phyloP scores from a whole-genome alignment of 2,113 vertebrate genomes.

The Nettapus auritus region DNA sequence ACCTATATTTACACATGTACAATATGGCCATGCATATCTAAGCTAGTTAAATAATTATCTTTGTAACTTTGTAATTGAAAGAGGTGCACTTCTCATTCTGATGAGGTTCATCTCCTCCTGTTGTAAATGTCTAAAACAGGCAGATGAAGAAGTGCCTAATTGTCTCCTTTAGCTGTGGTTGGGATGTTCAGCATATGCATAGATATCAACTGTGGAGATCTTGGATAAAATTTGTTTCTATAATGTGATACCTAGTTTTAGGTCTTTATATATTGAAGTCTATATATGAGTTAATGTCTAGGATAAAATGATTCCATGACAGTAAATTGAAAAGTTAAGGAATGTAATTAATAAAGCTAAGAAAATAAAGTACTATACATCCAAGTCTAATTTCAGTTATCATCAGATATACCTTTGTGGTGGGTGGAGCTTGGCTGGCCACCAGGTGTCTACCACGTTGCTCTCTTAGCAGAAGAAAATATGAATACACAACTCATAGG shows the following conservation, averaged over 20 bases:
- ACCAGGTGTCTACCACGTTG: too few relatives aligned
- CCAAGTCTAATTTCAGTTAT: not conserved
- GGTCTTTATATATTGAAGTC: not conserved
- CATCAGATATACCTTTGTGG: not conserved
- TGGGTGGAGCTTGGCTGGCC: too few relatives aligned
- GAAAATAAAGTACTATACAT: not conserved
- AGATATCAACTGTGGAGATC: not conserved
- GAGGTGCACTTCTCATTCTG: not conserved
- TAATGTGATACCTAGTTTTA: not conserved
- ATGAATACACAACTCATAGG: too few relatives aligned
- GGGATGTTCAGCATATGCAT: not conserved
- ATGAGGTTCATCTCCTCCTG: not conserved
- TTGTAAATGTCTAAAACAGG: not conserved
- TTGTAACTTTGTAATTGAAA: not conserved
- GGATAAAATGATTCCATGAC: too few relatives aligned
- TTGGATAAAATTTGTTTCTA: not conserved
- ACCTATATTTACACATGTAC: not conserved
- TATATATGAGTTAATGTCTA: not conserved
- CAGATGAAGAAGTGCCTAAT: not conserved
- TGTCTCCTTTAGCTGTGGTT: not conserved
- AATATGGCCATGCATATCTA: not conserved
- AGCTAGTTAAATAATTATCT: not conserved
- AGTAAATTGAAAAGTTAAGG: not conserved
- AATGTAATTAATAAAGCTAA: not conserved
- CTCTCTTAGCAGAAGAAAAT: too few relatives aligned